Evolutionary conservation across 2,113 vertebrate species (phyloP), one percentile per base, ranked within the genome.

Genomic region (Ptilonorhynchus violaceus): DNA sequence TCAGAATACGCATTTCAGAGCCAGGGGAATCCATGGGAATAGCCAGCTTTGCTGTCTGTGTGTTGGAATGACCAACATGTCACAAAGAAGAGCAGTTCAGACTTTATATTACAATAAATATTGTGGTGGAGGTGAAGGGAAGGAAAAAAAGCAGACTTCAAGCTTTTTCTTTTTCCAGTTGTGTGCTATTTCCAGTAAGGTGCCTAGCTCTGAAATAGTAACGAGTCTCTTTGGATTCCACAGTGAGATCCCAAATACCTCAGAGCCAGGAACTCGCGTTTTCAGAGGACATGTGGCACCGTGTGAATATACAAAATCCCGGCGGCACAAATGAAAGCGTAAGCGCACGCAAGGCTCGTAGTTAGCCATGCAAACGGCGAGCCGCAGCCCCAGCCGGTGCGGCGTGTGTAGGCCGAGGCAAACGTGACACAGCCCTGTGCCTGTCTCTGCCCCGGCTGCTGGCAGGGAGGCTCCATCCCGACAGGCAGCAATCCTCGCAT

Each of bases 381-480:
- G 62, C 88, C 74, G 55, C 33, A 85, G 81, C 7, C 66, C 33
- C 41, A 14, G 60, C 60, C 52, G 59, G 44, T 14, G 89, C 52
- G 7, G 0, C 0, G 4, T 53, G 83, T 81, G 93, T 39, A 79
- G 87, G 88, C 58, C 69, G 91, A 88, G 63, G 85, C 12, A 47
- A 97, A 94, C 25, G 62, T 94, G 92, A 73, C 85, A 8, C 59
- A 88, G 88, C 55, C 70, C 50, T 66, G 85, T 83, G 55, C 85
- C 82, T 85, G 25, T 64, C 81, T 91, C 84, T 94, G 90, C 56
- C 56, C 66, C 23, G 62, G 69, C 78, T 96, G 87, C 81, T 88
- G 78, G 81, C 62, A 73, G 89, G 28, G 5, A 92, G 85, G 62
- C 82, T 97, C 42, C 55, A 94, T 95, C 96, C 93, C 95, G 89